A percentile compares a stretch with the other conserved stretches of the same genome.
Conservation (phyloP, 2,888 invertebrate species). For the Amiota minor region DNA sequence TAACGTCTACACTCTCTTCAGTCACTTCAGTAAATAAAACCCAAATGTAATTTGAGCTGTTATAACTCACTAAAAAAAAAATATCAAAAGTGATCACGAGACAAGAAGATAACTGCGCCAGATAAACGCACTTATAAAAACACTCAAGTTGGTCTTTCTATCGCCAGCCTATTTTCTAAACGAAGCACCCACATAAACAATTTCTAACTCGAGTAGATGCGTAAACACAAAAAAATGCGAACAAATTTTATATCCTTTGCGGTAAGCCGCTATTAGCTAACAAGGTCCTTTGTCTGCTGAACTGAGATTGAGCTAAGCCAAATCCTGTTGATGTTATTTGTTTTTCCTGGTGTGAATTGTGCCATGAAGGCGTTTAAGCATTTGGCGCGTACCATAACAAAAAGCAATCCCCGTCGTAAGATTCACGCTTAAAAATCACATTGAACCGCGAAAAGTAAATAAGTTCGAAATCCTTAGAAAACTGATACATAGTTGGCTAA, state of each 20-base stretch:
- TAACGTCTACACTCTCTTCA: too few relatives aligned
- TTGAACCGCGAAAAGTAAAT: slow-evolving; percentile 19
- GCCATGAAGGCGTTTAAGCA: neutral
- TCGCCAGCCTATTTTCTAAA: neutral
- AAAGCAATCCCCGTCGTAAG: neutral
- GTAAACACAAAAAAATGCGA: neutral
- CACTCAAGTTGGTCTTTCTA: neutral
- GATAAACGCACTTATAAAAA: neutral
- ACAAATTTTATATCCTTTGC: neutral
- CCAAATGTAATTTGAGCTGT: slow-evolving; percentile 66
- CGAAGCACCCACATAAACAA: neutral
- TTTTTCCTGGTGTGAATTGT: neutral
- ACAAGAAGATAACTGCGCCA: slow-evolving; percentile 8
- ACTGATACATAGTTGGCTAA: too few relatives aligned
- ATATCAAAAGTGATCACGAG: neutral
- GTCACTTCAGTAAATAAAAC: slow-evolving; percentile 6
- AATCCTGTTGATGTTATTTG: neutral
- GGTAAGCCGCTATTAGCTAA: neutral
- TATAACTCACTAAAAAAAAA: slow-evolving; percentile 40
- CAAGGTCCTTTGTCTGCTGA: neutral
- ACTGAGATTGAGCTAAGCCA: too few relatives aligned
- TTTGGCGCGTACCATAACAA: slow-evolving; percentile 10
- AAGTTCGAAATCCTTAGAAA: neutral
- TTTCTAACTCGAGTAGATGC: neutral
- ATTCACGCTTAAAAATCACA: slow-evolving; percentile 29